A percentile compares a stretch with the other conserved stretches of the same genome.
Conservation (phyloP, 2,113 vertebrate species). For the Aldabrachelys gigantea region DNA sequence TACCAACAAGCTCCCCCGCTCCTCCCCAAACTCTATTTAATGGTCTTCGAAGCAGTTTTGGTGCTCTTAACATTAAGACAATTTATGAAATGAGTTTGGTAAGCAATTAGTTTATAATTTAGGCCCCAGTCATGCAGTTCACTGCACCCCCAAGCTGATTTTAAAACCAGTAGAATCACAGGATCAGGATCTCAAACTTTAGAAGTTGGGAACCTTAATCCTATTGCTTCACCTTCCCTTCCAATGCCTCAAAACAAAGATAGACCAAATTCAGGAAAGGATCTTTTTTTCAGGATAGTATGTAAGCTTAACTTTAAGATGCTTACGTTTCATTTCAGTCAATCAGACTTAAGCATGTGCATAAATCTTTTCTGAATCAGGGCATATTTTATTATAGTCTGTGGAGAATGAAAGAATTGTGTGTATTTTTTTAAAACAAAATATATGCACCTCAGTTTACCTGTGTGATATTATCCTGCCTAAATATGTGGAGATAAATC, state of each 20-base stretch:
- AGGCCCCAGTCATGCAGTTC: background rate
- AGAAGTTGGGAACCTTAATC: background rate
- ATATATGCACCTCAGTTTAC: rapidly evolving
- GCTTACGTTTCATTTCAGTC: background rate
- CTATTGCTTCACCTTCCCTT: background rate
- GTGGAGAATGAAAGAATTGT: background rate
- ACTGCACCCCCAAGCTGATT: background rate
- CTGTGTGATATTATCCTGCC: background rate
- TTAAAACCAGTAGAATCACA: background rate
- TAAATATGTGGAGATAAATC: background rate
- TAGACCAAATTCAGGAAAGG: background rate
- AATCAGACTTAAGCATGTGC: background rate
- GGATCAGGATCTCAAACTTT: background rate
- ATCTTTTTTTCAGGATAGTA: background rate
- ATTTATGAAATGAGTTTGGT: background rate
- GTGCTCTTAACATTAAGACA: background rate
- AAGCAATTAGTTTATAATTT: background rate
- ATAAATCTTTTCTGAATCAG: background rate
- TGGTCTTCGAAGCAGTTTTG: background rate
- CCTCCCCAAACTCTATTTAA: background rate
- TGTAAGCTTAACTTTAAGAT: background rate
- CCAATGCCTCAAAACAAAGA: background rate
- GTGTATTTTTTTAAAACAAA: background rate
- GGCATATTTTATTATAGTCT: background rate
- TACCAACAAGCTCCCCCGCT: background rate